Conservation (phyloP, 1,140 invertebrate genomes). For the Sycophaga agraensis region DNA sequence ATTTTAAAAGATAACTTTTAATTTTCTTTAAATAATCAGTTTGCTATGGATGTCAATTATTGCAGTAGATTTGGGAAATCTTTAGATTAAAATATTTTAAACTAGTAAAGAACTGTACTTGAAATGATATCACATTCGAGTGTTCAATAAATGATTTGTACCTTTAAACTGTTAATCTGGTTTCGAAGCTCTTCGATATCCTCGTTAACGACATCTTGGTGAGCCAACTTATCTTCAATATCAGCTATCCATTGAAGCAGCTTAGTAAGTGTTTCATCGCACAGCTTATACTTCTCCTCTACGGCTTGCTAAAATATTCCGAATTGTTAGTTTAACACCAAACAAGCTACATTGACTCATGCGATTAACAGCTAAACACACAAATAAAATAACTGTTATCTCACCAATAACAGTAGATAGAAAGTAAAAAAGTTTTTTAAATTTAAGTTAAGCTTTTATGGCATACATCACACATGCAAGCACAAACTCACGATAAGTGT, state of each 20-base stretch:
- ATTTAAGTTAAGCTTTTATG: constrained; percentile 38
- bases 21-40: too few species aligned
- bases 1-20: constrained; percentile 19
- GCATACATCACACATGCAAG: constrained; percentile 56
- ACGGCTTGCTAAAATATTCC: constrained; percentile 79
- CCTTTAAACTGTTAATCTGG: constrained; percentile 87
- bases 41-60: too few species aligned
- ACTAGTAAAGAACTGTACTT: too few species aligned
- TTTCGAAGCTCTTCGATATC: constrained; percentile 84
- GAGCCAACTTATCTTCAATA: constrained; percentile 83
- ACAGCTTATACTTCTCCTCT: constrained; percentile 90
- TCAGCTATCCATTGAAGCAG: constrained; percentile 85
- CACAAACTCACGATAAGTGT: constrained; percentile 41
- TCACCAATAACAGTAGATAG: constrained; percentile 44
- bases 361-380: too few species aligned
- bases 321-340: neutral
- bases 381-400: constrained; percentile 39
- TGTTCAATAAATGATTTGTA: too few species aligned
- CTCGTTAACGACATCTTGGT: constrained; percentile 85
- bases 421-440: neutral
- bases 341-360: neutral
- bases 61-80: too few species aligned
- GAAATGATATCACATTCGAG: too few species aligned
- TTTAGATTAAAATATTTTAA: too few species aligned
- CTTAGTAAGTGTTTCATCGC: constrained; percentile 80